Evolutionary conservation across 2,888 invertebrate genomes (phyloP).

Genomic region (Griposia aprilina): DNA sequence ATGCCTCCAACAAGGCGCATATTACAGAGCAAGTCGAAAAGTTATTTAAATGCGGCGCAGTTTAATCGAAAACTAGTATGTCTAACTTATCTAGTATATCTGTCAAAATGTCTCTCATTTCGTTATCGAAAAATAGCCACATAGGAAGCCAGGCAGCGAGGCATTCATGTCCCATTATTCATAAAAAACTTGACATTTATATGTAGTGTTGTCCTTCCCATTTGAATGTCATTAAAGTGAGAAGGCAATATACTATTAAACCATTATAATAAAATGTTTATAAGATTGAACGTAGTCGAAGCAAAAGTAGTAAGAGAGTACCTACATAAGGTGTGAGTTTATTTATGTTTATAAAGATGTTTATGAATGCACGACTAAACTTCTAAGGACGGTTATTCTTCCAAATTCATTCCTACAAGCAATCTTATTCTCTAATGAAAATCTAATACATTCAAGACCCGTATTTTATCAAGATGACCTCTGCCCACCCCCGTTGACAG

Average conservation of each 20-base stretch:
- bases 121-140: constrained; percentile 3
- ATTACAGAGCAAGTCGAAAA: background rate
- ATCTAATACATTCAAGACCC: constrained; percentile 2
- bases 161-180: constrained; percentile 9
- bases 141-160: too few species aligned
- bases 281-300: too few species aligned
- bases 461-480: constrained; percentile 22
- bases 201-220: constrained; percentile 2
- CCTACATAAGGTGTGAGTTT: too few species aligned
- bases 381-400: background rate
- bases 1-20: background rate
- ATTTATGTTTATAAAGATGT: background rate
- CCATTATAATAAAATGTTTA: background rate
- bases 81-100: background rate
- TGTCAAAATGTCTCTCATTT: background rate
- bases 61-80: background rate
- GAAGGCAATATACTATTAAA: background rate
- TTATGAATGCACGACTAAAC: background rate
- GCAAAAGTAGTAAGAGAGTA: background rate
- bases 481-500: background rate
- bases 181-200: constrained; percentile 8
- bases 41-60: background rate
- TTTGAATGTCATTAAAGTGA: background rate
- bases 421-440: background rate
- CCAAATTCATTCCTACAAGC: background rate